phyloP scores from a whole-genome alignment of 1,140 invertebrate genomes.

The Drosophila kikkawai region DNA sequence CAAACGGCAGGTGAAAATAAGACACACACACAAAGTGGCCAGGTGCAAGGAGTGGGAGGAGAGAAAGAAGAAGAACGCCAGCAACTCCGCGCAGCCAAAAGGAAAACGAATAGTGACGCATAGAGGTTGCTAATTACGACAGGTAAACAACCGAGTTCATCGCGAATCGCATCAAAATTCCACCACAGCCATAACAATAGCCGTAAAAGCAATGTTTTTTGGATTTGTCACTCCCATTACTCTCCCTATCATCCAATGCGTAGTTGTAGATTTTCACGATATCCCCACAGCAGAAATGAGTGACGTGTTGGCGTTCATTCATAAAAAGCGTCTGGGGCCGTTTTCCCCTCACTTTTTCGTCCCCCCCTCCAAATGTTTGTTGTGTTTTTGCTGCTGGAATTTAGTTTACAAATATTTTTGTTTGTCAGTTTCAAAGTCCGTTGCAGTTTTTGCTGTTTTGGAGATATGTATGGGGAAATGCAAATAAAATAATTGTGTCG shows the following conservation, averaged over 20 bases:
- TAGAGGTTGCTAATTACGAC: slow-evolving; percentile 57
- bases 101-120: slow-evolving; percentile 45
- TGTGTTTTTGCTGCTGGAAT: slow-evolving; percentile 22
- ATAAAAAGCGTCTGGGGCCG: slow-evolving; percentile 58
- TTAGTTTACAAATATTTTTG: slow-evolving; percentile 38
- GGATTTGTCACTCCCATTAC: slow-evolving; percentile 4
- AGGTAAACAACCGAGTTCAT: slow-evolving; percentile 47
- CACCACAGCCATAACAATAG: slow-evolving; percentile 7
- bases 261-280: slow-evolving; percentile 39
- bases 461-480: background rate
- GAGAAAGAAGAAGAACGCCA: slow-evolving; percentile 21
- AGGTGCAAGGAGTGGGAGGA: slow-evolving; percentile 25
- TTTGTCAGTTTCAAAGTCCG: background rate
- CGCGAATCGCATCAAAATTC: slow-evolving; percentile 8
- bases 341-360: background rate
- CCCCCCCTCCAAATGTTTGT: background rate
- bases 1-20: slow-evolving; percentile 50
- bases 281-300: slow-evolving; percentile 4
- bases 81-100: slow-evolving; percentile 28
- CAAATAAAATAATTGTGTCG: background rate
- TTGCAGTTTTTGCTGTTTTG: slow-evolving; percentile 2
- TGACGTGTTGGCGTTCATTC: slow-evolving; percentile 63
- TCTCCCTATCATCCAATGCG: slow-evolving; percentile 10
- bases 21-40: slow-evolving; percentile 2
- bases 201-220: background rate